Base-by-base conservation (phyloP, 2,888 invertebrate species). In the Megamerina dolium region DNA sequence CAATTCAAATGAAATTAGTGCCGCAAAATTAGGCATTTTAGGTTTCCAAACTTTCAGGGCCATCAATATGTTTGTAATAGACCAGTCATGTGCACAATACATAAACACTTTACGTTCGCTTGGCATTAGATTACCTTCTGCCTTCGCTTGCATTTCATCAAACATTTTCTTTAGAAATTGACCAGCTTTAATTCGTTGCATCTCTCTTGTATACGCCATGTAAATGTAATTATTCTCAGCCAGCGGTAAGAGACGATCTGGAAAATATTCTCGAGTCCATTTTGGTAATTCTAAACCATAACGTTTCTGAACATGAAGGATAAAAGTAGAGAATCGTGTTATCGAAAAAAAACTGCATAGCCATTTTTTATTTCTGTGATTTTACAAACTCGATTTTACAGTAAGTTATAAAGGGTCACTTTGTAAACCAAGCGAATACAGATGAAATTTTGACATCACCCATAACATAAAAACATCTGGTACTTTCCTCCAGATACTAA, bases 61-160 rank as follows among this genome's bases (percentile, higher is more conserved):
- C 18, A 77, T 70, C 39, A 87, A 63, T 33, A 87, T 63, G 54
- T 82, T 81, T 1, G 79, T 77, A 5, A 87, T 70, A 0, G 86
- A 84, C 0, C 83, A 78, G 63, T 88, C 87, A 59, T 88, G 87
- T 1, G 82, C 85, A 0, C 80, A 76, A 58, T 82, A 85, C 43
- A 83, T 73, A 52, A 74, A 80, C 43, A 83, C 73, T 64, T 81
- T 83, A 10, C 76, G 70, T 3, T 64, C 59, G 12, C 62, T 57
- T 2, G 77, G 77, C 32, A 64, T 62, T 3, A 77, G 48, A 3
- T 59, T 73, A 8, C 66, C 71, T 5, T 71, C 63, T 2, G 67
- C 66, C 56, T 75, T 77, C 13, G 64, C 67, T 34, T 74, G 59
- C 80, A 83, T 82, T 56, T 83, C 81, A 1, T 63, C 56, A 1